Conservation (phyloP, 2,797 vertebrate genomes). For the Ara ararauna region DNA sequence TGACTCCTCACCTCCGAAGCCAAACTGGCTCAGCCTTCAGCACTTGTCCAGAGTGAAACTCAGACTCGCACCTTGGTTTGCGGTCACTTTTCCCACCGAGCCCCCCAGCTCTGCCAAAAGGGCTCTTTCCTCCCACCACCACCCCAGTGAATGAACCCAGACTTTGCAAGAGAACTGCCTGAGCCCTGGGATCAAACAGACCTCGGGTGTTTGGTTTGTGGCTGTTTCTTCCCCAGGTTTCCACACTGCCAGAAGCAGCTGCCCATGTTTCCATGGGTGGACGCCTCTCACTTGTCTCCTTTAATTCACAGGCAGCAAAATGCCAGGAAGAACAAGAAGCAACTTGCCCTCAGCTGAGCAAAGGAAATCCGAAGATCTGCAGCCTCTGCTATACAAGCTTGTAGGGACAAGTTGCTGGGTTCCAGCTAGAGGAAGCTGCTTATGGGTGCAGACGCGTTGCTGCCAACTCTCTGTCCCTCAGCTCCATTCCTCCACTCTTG, state of each 20-base stretch:
- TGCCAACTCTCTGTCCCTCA: not conserved
- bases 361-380: not conserved
- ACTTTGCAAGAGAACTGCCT: not conserved
- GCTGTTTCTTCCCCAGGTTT: not conserved
- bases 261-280: not conserved
- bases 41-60: not conserved
- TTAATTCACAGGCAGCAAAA: not conserved
- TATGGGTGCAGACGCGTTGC: not conserved
- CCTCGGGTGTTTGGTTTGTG: not conserved
- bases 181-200: not conserved
- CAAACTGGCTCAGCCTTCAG: not conserved
- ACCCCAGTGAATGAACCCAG: not conserved
- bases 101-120: not conserved
- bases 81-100: not conserved
- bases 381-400: not conserved
- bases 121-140: not conserved
- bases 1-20: not conserved
- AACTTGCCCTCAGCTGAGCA: conserved; percentile 1
- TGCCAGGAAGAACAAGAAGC: not conserved
- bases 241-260: not conserved
- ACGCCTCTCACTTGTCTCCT: not conserved
- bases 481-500: not conserved
- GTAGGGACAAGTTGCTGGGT: not conserved
- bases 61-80: not conserved
- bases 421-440: not conserved